Evolutionary conservation across 2,113 vertebrate genomes (phyloP), one percentile per base, ranked within the genome.

Genomic region (Perca schrenkii): DNA sequence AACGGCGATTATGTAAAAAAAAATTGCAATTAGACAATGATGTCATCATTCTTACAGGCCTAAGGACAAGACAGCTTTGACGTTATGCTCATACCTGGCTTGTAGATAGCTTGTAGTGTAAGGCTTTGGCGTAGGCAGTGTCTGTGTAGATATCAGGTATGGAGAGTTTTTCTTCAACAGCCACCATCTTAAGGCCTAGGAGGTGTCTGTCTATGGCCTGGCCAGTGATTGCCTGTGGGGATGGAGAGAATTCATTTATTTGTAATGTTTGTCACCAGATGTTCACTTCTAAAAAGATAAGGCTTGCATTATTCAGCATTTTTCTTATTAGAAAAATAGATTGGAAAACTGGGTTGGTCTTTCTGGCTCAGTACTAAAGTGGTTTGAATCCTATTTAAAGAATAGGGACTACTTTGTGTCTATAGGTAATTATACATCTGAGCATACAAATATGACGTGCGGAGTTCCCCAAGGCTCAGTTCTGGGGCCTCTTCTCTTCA

Each of bases 161-260:
- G 89, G 96, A 94, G 73, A 97, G 93, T 0, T 97, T 95, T 73
- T 99, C 97, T 82, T 99, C 97, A 0, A 97, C 93, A 16, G 97
- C 97, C 88, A 97, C 96, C 25, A 99, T 92, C 94, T 97, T 99
- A 54, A 99, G 92, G 49, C 98, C 98, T 66, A 99, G 82, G 16
- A 99, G 95, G 88, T 99, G 98, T 50, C 98, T 85, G 91, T 99
- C 98, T 3, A 99, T 97, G 12, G 97, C 98, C 3, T 99, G 96
- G 28, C 98, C 98, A 1, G 69, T 94, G 63, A 99, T 95, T 2
- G 98, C 98, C 98, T 99, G 86, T 1, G 0, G n/a, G 34, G 81
- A 57, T 6, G 1, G 11, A 53, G 1, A 67, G 0, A 60, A 61
- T 22, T 6, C 0, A 58, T 15, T 17, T 17, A 2, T 46, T 19